Percentiles rank a stretch among this genome's conserved stretches.
Evolutionary conservation across 1,140 invertebrate genomes (phyloP).

Genomic region (Tetragnatha versicolor): DNA sequence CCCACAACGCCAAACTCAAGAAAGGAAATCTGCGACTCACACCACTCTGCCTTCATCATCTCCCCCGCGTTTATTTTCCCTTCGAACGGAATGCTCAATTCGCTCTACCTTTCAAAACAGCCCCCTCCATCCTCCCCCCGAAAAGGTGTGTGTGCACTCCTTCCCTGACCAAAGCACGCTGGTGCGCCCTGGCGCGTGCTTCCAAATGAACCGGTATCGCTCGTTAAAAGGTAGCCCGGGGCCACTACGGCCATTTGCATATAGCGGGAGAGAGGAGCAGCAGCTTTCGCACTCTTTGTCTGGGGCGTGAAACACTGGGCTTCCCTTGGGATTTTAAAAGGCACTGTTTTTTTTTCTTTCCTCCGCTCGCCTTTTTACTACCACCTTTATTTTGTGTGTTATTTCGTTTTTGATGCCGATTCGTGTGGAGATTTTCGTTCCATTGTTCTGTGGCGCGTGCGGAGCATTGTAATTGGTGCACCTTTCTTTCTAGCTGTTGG

Average conservation of each 20-base stretch:
- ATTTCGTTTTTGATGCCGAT: background rate
- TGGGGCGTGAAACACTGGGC: background rate
- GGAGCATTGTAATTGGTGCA: too few relatives aligned
- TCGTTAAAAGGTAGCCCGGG: constrained; percentile 37
- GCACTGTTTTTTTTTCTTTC: background rate
- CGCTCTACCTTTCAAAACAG: constrained; percentile 5
- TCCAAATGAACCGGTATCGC: constrained; percentile 1
- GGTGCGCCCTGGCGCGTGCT: constrained; percentile 27
- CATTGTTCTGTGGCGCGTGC: too few relatives aligned
- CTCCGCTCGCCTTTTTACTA: background rate
- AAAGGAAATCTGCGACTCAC: too few relatives aligned
- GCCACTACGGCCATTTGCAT: constrained; percentile 32
- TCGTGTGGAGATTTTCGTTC: too few relatives aligned
- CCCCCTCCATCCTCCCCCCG: background rate
- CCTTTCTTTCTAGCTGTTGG: too few relatives aligned
- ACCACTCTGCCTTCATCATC: background rate
- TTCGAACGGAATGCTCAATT: constrained; percentile 27
- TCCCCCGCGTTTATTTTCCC: constrained; percentile 1
- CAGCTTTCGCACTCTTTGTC: too few relatives aligned
- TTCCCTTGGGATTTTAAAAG: constrained; percentile 17
- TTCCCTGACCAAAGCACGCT: background rate
- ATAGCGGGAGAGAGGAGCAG: background rate
- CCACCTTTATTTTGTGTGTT: background rate
- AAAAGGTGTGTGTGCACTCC: background rate
- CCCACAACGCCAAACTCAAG: too few relatives aligned